Evolutionary conservation across 2,888 invertebrate genomes (phyloP).

Genomic region (Pollenia amentaria): DNA sequence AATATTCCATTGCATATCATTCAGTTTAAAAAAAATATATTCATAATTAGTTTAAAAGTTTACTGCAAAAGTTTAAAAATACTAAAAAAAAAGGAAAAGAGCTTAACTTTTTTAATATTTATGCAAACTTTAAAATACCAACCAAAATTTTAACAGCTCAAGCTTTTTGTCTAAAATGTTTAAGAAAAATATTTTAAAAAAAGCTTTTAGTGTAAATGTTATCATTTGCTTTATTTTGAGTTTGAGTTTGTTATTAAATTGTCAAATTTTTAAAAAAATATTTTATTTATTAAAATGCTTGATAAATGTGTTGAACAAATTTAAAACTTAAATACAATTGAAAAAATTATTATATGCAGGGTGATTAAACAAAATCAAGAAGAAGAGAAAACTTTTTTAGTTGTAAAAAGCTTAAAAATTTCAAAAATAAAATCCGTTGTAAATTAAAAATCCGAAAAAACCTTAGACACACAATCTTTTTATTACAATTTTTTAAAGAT

Average conservation of each 20-base stretch:
- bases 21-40: slow-evolving; percentile 23
- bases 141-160: slow-evolving; percentile 21
- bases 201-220: slow-evolving; percentile 72
- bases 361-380: slow-evolving; percentile 59
- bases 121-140: slow-evolving; percentile 25
- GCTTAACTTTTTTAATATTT: slow-evolving; percentile 59
- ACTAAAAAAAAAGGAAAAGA: slow-evolving; percentile 65
- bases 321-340: slow-evolving; percentile 2
- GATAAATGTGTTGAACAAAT: slow-evolving; percentile 55
- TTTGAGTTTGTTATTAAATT: slow-evolving; percentile 69
- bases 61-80: slow-evolving; percentile 46
- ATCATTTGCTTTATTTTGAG: slow-evolving; percentile 71
- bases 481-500: too few species aligned
- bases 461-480: too few species aligned
- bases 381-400: slow-evolving; percentile 55
- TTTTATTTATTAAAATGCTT: slow-evolving; percentile 57
- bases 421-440: background rate
- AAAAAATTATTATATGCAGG: slow-evolving; percentile 67
- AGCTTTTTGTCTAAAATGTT: slow-evolving; percentile 58
- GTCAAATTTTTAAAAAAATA: slow-evolving; percentile 53
- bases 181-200: slow-evolving; percentile 39
- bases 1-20: too few species aligned
- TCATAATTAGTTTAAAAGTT: slow-evolving; percentile 50
- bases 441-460: background rate
- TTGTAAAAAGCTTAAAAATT: slow-evolving; percentile 14